phyloP scores from a whole-genome alignment of 2,797 vertebrate genomes.

The Anguilla megastoma region DNA sequence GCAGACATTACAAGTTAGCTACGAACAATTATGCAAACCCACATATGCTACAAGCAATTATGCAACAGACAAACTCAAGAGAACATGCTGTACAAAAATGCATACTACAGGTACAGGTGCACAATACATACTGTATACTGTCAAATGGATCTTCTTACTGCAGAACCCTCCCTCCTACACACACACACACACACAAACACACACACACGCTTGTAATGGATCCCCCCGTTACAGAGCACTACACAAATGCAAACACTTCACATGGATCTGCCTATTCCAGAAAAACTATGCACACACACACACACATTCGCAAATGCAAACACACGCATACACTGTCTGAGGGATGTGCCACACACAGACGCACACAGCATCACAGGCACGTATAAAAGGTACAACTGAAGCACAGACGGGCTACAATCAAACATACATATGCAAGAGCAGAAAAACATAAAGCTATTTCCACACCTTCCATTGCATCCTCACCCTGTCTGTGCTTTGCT shows the following conservation, averaged over 20 bases:
- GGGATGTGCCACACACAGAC: not conserved
- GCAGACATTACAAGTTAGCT: not conserved
- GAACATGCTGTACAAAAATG: conserved; percentile 10
- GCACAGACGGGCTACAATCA: not conserved
- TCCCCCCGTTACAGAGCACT: not conserved
- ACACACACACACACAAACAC: conserved; percentile 7
- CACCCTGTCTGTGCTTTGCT: not conserved
- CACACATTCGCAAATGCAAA: not conserved
- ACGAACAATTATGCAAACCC: conserved; percentile 6
- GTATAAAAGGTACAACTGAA: not conserved
- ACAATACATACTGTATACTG: not conserved
- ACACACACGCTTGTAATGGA: not conserved
- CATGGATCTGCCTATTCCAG: not conserved
- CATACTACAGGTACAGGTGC: not conserved
- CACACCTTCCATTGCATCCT: not conserved
- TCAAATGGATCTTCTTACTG: not conserved
- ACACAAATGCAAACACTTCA: not conserved
- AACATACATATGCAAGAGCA: not conserved
- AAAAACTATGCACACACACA: not conserved
- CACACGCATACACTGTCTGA: not conserved
- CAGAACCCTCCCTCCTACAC: not conserved
- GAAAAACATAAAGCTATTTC: not conserved
- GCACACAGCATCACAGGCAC: not conserved
- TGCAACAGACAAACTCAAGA: not conserved
- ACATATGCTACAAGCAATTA: not conserved